A percentile compares a stretch with the other conserved stretches of the same genome.
Evolutionary conservation across 2,888 invertebrate genomes (phyloP).

Genomic region (Neria commutata): DNA sequence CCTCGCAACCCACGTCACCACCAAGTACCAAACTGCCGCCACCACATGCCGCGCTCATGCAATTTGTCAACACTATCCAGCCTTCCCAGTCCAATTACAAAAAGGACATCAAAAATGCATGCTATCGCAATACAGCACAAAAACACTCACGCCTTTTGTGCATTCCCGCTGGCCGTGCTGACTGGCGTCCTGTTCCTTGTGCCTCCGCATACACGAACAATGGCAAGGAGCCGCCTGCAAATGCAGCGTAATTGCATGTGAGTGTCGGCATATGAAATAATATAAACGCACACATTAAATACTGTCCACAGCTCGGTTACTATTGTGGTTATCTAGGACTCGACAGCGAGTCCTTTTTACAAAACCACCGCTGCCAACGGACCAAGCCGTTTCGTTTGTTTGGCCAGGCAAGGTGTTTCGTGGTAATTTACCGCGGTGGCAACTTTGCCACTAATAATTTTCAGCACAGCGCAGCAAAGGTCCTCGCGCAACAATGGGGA

Average conservation of each 20-base stretch:
- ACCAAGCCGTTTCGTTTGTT: neutral
- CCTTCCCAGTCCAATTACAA: neutral
- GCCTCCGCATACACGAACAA: no score
- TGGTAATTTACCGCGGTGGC: slow-evolving; percentile 17
- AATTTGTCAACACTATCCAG: neutral
- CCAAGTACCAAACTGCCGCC: neutral
- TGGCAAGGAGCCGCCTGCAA: neutral
- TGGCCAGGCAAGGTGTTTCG: slow-evolving; percentile 15
- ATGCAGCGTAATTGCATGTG: slow-evolving; percentile 45
- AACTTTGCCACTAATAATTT: no score
- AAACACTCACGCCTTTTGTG: neutral
- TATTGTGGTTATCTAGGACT: no score
- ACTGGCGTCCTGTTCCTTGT: no score
- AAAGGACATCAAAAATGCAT: neutral
- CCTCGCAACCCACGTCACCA: neutral
- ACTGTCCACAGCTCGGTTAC: no score
- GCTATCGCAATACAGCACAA: neutral
- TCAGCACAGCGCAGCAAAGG: neutral
- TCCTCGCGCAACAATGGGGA: neutral
- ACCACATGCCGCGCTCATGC: neutral
- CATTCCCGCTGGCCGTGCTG: no score
- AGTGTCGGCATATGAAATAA: slow-evolving; percentile 55
- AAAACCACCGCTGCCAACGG: no score
- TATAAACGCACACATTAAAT: slow-evolving; percentile 39
- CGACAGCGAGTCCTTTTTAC: slow-evolving; percentile 8